Evolutionary conservation across 2,113 vertebrate genomes (phyloP).

Genomic region (Lepidothrix coronata): DNA sequence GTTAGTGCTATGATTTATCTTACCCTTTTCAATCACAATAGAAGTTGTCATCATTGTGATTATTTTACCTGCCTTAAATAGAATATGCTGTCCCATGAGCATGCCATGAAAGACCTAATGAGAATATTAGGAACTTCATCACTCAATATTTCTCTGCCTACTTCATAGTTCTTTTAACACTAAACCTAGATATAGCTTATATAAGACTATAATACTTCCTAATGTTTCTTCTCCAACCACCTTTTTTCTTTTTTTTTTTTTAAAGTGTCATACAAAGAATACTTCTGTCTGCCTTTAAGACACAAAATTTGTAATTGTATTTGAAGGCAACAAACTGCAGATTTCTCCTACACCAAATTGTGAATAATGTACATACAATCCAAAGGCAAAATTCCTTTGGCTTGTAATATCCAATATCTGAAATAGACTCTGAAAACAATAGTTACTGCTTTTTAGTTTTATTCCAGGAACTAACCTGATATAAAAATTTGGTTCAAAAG

Average conservation of each 20-base stretch:
- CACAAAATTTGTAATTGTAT: not conserved
- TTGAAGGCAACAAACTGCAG: not conserved
- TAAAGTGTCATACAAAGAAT: not conserved
- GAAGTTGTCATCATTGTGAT: not conserved
- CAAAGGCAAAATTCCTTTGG: not conserved
- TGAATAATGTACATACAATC: fast-evolving
- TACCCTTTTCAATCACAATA: not conserved
- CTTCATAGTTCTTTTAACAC: not conserved
- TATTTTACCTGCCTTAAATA: not conserved
- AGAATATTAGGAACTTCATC: not conserved
- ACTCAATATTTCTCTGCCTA: not conserved
- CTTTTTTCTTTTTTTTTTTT: not conserved
- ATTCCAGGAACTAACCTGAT: not conserved
- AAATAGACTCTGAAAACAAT: not conserved
- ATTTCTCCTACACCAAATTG: not conserved
- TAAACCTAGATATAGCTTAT: not conserved
- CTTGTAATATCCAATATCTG: not conserved
- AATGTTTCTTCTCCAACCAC: not conserved
- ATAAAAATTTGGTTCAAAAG: not conserved
- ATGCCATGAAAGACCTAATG: not conserved
- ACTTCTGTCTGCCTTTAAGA: not conserved
- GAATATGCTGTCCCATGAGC: not conserved
- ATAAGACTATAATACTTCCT: not conserved
- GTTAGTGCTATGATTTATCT: not conserved
- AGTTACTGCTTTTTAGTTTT: not conserved